A percentile compares a stretch with the other conserved stretches of the same genome.
Evolutionary conservation across 1,140 invertebrate species (phyloP).

Genomic region (Linepithema humile): DNA sequence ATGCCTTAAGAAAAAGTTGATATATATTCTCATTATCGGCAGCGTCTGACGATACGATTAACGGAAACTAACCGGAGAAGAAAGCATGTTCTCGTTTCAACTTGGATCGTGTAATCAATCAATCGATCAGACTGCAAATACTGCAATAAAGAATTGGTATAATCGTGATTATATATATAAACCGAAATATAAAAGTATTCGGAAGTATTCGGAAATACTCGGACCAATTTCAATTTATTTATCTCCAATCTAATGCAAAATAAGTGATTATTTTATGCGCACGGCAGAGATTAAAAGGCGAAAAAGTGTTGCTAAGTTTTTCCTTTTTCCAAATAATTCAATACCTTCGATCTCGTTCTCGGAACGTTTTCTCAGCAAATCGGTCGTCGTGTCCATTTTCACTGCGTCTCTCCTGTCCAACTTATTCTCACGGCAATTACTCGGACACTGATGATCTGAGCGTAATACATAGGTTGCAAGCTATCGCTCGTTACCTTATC

Average conservation of each 20-base stretch:
- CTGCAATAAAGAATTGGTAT: neutral
- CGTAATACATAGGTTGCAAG: constrained; percentile 2
- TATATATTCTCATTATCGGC: neutral
- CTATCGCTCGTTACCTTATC: constrained; percentile 57
- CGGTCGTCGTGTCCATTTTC: constrained; percentile 17
- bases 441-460: constrained; percentile 47
- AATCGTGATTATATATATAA: no score
- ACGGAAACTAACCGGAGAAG: neutral
- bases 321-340: neutral
- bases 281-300: neutral
- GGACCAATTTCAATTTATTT: neutral
- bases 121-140: neutral
- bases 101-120: neutral
- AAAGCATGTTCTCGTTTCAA: neutral
- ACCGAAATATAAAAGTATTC: neutral
- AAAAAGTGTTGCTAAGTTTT: neutral
- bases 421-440: constrained; percentile 34
- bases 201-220: neutral
- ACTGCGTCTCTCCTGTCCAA: neutral
- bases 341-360: constrained; percentile 61
- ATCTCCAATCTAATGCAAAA: neutral
- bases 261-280: neutral
- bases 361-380: neutral
- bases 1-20: neutral
- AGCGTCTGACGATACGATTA: neutral